These are phyloP conservation scores for Phataginus tetradactyla DNA, from an alignment of 2,797 vertebrate genomes.

Conservation along the genomic window DNA sequence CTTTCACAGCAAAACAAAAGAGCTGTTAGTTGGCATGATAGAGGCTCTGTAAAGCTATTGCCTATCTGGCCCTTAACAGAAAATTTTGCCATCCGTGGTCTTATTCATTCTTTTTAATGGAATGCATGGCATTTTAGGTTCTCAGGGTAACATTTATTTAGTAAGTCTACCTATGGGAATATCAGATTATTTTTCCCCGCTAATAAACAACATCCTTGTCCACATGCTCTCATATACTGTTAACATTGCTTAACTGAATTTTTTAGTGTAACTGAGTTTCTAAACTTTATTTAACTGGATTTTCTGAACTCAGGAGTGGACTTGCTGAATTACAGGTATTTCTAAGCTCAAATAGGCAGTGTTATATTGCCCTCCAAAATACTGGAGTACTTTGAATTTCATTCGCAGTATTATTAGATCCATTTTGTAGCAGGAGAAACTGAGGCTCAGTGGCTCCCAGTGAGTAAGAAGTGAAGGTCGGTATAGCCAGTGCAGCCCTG, in stretches of 20 bases:
- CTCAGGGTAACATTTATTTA: not conserved
- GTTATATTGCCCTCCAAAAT: not conserved
- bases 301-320: not conserved
- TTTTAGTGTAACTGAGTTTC: not conserved
- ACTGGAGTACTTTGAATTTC: not conserved
- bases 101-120: not conserved
- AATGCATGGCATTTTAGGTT: not conserved
- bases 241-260: not conserved
- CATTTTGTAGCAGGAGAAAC: not conserved
- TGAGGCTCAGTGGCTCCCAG: not conserved
- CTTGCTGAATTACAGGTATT: not conserved
- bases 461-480: not conserved
- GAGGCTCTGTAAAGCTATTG: not conserved
- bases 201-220: not conserved
- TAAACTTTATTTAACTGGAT: not conserved
- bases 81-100: not conserved
- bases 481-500: fast-evolving
- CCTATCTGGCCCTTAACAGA: not conserved
- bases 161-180: not conserved
- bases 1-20: not conserved
- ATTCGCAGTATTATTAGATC: not conserved
- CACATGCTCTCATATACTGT: not conserved
- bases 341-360: not conserved
- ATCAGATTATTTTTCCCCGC: not conserved
- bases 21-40: not conserved